Evolutionary conservation across 2,797 vertebrate genomes (phyloP), one percentile per base, ranked within the genome.

Genomic region (Bradypodion ventrale): DNA sequence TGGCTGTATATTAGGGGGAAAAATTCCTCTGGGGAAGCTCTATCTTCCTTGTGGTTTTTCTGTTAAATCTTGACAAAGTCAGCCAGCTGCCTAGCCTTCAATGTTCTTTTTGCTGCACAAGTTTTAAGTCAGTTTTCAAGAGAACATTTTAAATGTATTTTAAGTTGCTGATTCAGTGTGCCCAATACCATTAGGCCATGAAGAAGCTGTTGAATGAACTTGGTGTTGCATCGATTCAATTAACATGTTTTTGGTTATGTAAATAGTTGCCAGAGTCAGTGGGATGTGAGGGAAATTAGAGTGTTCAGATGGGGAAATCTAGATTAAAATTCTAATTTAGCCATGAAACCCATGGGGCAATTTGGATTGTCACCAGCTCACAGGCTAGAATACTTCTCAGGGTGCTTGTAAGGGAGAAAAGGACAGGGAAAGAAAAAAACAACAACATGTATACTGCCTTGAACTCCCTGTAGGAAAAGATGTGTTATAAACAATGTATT

Each of bases 11-110:
- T 25, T 16, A 27, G 84, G 90, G 78, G 68, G 80, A 89, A 82
- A 70, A 78, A 59, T 87, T 89, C 83, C 75, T 68, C 82, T 13
- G 42, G 49, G 19, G 66, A 85, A 83, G 66, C 63, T 81, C 75
- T 82, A 27, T 79, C 7, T 79, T 81, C 37, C 79, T 92, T 62
- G 60, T 82, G 82, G 83, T 65, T 3, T 87, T 92, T 87, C 74
- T 62, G 75, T 29, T 12, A 49, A 88, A 7, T 75, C 85, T 87
- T 89, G 59, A 69, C 7, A 66, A 84, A 65, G 23, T 6, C 21
- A 23, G 10, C 1, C n/a, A 75, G 52, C 4, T 68, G 44, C 12
- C 60, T 85, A 72, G 37, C 35, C n/a, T 19, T 42, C 52, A 23
- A n/a, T 60, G 49, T 23, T 75, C 52, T 62, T 59, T 60, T 15